phyloP scores from a whole-genome alignment of 2,888 invertebrate genomes.

The Hemithea aestivaria region DNA sequence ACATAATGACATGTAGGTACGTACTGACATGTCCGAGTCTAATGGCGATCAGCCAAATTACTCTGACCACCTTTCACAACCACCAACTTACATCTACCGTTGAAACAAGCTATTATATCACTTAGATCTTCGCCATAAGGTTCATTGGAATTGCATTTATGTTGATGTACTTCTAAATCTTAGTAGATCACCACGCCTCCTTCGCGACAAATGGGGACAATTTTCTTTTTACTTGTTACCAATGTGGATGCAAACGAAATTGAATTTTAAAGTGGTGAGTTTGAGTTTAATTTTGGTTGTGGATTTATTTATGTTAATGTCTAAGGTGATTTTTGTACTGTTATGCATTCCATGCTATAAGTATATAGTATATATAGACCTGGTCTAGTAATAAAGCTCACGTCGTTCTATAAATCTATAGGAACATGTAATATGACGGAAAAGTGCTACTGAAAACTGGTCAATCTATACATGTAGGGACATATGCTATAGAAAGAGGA shows the following conservation, averaged over 20 bases:
- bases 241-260: constrained; percentile 1
- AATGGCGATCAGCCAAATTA: constrained; percentile 60
- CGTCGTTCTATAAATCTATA: too few relatives aligned
- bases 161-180: constrained; percentile 26
- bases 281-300: constrained; percentile 14
- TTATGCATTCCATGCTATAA: constrained; percentile 2
- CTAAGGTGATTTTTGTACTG: constrained; percentile 10
- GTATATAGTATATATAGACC: too few relatives aligned
- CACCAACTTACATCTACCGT: constrained; percentile 24
- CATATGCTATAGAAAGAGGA: too few relatives aligned
- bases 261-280: constrained; percentile 1
- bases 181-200: constrained; percentile 65
- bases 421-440: too few relatives aligned
- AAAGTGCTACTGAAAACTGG: too few relatives aligned
- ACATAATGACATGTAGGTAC: constrained; percentile 51
- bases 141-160: background rate
- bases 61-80: constrained; percentile 49
- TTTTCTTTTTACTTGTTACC: constrained; percentile 43
- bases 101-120: constrained; percentile 11
- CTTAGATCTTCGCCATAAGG: constrained; percentile 10
- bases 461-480: too few relatives aligned
- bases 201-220: constrained; percentile 71
- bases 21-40: constrained; percentile 38
- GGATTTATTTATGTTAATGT: constrained; percentile 4
- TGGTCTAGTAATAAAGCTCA: too few relatives aligned